A percentile compares a stretch with the other conserved stretches of the same genome.
Evolutionary conservation across 2,113 vertebrate species (phyloP).

Genomic region (Eublepharis macularius): DNA sequence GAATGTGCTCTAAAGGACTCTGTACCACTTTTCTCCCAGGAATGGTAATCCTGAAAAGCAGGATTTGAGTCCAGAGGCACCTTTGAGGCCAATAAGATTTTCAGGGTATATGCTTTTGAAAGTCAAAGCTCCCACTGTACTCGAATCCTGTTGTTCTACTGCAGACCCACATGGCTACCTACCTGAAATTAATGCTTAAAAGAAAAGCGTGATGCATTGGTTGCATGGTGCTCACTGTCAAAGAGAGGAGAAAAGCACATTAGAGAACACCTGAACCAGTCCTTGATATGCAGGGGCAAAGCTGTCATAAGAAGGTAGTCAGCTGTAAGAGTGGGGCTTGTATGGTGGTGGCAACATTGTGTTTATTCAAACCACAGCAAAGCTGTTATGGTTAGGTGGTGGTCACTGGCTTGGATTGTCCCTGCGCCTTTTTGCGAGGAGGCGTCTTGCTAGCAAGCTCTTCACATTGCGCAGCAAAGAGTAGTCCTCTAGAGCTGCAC

Average conservation of each 20-base stretch:
- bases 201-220: not conserved
- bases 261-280: not conserved
- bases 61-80: too few relatives aligned
- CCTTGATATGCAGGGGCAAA: not conserved
- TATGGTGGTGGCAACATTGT: not conserved
- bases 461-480: not conserved
- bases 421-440: not conserved
- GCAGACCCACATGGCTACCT: too few relatives aligned
- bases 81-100: not conserved
- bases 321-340: not conserved
- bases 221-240: not conserved
- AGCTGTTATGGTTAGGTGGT: not conserved
- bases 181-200: not conserved
- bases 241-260: not conserved
- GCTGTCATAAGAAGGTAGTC: not conserved
- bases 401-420: not conserved
- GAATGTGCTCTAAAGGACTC: not conserved
- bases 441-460: not conserved
- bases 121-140: too few relatives aligned
- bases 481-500: not conserved
- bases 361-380: not conserved
- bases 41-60: too few relatives aligned
- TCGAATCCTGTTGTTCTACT: too few relatives aligned
- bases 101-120: too few relatives aligned
- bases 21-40: not conserved